These are phyloP conservation scores for Aurelia aurita complex sp. Pacific DNA, from an alignment of 30 jellyfish, hydroid and myxozoan genomes.

Conservation along the genomic window DNA sequence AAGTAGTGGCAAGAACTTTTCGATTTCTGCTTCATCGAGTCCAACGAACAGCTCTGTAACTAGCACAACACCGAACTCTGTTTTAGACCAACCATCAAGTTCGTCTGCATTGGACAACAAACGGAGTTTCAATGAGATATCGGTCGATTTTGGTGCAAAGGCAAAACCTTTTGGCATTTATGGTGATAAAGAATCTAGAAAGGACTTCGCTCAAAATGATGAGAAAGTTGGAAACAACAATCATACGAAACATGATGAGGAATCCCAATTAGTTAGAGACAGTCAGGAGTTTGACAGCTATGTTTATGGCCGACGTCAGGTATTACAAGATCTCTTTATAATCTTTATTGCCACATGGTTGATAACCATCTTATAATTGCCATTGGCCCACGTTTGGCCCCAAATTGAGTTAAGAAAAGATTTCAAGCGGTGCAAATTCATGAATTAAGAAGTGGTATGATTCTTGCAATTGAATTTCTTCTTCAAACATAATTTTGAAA, in stretches of 20 bases:
- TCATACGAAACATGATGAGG: constrained; percentile 19
- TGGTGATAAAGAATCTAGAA: constrained; percentile 6
- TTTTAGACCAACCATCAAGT: constrained; percentile 19
- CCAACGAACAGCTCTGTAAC: constrained; percentile 39
- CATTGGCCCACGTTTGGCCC: too few species aligned
- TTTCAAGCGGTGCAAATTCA: too few species aligned
- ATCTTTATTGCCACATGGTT: not conserved
- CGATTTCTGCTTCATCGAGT: constrained; percentile 33
- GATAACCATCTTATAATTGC: too few species aligned
- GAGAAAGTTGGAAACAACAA: not conserved
- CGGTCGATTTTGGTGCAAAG: constrained; percentile 1
- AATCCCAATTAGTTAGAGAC: not conserved
- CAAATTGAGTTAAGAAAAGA: too few species aligned
- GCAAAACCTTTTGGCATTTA: constrained; percentile 25
- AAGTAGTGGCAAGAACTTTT: not conserved
- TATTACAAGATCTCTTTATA: not conserved
- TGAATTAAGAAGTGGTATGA: too few species aligned
- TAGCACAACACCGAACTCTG: constrained; percentile 40
- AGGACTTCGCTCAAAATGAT: constrained; percentile 5
- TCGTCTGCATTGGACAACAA: constrained; percentile 25
- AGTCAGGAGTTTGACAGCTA: constrained; percentile 58
- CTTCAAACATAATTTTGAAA: too few species aligned
- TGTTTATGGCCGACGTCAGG: constrained; percentile 69
- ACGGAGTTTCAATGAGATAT: constrained; percentile 2
- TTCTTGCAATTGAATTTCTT: too few species aligned